A percentile compares a stretch with the other conserved stretches of the same genome.
Evolutionary conservation across 2,113 vertebrate species (phyloP).

Genomic region (Paratilapia polleni): DNA sequence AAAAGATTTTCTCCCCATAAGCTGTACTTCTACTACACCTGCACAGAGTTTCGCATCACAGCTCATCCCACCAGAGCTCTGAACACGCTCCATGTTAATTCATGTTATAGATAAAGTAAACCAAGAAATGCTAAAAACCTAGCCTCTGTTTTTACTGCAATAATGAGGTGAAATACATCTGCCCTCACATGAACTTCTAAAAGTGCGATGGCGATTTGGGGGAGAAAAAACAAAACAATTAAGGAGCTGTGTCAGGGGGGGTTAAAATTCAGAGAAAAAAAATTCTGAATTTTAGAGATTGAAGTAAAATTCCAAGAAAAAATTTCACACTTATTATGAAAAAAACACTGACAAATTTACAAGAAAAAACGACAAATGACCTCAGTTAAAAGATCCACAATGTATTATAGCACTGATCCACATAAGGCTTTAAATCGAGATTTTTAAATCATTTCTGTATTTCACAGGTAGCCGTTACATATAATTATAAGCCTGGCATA

Average conservation of each 20-base stretch:
- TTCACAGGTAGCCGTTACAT: background rate
- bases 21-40: background rate
- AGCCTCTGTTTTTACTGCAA: background rate
- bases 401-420: background rate
- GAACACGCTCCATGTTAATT: background rate
- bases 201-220: background rate
- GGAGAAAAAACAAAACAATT: background rate
- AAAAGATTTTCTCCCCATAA: background rate
- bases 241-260: background rate
- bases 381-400: too few relatives aligned
- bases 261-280: background rate
- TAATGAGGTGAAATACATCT: background rate
- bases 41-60: background rate
- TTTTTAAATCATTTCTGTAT: too few relatives aligned
- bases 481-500: background rate
- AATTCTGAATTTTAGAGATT: background rate
- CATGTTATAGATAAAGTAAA: background rate
- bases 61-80: background rate
- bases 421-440: too few relatives aligned
- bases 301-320: background rate
- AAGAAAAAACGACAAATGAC: too few relatives aligned
- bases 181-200: background rate
- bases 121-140: background rate
- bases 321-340: too few relatives aligned
- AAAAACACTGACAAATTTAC: too few relatives aligned